Evolutionary conservation across 1,140 invertebrate genomes (phyloP), one percentile per base, ranked within the genome.

Genomic region (Brachionus angularis): DNA sequence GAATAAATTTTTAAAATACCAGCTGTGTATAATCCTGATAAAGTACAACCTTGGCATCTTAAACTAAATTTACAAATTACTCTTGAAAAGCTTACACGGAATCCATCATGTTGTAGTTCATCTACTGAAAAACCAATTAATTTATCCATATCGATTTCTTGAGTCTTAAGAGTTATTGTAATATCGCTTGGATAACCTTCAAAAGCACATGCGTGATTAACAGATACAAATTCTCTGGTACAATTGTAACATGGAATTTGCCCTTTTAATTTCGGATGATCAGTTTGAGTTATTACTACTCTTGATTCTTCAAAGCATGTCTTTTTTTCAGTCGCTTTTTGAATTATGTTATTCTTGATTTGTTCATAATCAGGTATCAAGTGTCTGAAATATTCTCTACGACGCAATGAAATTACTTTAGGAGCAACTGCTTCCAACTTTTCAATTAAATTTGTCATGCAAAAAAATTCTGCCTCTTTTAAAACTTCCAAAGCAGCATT

Each of bases 201-300:
- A 44, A 72, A 72, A 39, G 55, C 46, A 62, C 71, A 72, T 25
- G 71, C 25, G 25, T 72, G 71, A 64, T 62, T 62, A 29, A 72
- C 71, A 21, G 39, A 34, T 5, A 72, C 71, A 42, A 72, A 50
- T 31, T 72, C 71, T 49, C 71, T 47, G 1, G 36, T 62, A 64
- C 71, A 72, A 42, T 72, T 72, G 53, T 61, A 72, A 50, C 71
- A 72, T 49, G 55, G 53, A 29, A 72, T 72, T 23, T 39, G 44
- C 14, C 71, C 71, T 52, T 62, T 62, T 18, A 72, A 25, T 42
- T 50, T 46, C 16, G 50, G 34, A 50, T 72, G 39, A 64, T 72
- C 71, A 27, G 14, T n/a, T 33, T 71, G 70, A 16, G 71, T 72
- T 21, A 72, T 49, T n/a, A 62, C 70, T 18, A 61, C 71, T 47